Conservation (phyloP, 1,140 invertebrate species). For the Pogonomyrmex californicus region DNA sequence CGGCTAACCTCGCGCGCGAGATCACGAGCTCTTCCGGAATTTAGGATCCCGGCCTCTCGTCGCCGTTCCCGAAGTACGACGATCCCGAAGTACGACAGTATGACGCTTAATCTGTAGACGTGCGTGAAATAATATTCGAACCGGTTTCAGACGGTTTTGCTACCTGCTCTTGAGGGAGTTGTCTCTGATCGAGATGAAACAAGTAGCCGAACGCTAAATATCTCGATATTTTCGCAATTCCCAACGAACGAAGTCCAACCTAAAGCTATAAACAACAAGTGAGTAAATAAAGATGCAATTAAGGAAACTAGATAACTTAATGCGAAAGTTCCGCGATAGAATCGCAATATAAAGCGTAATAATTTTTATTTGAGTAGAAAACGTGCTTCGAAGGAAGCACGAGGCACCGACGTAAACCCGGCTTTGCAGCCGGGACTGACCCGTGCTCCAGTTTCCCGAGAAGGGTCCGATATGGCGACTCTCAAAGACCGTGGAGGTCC, state of each 20-base stretch:
- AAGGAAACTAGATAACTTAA: not conserved
- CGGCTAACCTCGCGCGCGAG: conserved; percentile 25
- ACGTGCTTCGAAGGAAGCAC: not conserved
- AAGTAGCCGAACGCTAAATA: not conserved
- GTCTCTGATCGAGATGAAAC: not conserved
- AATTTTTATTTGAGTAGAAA: not conserved
- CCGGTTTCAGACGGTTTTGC: conserved; percentile 5
- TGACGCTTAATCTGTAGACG: conserved; percentile 39
- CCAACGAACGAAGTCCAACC: not conserved
- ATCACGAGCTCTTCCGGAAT: conserved; percentile 36
- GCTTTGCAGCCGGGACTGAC: conserved; percentile 25
- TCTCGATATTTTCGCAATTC: conserved; percentile 6
- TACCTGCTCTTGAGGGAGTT: not conserved
- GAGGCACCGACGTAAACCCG: not conserved
- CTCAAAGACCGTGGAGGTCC: conserved; percentile 43
- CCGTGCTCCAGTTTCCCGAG: conserved; percentile 41
- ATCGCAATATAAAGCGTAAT: not conserved
- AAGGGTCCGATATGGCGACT: conserved; percentile 40
- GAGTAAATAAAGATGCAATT: too few relatives aligned
- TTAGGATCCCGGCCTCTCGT: conserved; percentile 19
- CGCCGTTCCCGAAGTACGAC: conserved; percentile 19
- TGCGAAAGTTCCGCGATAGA: too few relatives aligned
- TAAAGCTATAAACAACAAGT: not conserved
- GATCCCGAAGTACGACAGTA: conserved; percentile 16
- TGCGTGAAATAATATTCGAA: conserved; percentile 54